Conservation (phyloP, 2,113 vertebrate species). For the Pangasianodon hypophthalmus region DNA sequence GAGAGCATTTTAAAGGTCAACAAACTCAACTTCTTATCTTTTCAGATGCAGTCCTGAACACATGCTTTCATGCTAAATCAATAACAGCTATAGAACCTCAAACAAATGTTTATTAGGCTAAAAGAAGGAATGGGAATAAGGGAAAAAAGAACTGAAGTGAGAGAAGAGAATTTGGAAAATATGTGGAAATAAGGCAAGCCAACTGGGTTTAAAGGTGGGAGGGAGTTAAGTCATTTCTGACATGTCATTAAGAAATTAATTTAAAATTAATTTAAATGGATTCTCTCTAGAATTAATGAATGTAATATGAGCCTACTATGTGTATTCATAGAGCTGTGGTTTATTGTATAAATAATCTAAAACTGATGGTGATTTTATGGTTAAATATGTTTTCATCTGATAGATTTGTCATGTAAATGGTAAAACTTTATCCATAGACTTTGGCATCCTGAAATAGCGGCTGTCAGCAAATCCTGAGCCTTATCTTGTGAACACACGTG, state of each 20-base stretch:
- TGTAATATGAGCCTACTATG: neutral
- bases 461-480: neutral
- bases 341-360: constrained; percentile 15
- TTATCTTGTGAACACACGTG: constrained; percentile 36
- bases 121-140: neutral
- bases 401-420: constrained; percentile 23
- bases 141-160: neutral
- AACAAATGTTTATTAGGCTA: constrained; percentile 1
- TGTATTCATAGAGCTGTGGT: neutral
- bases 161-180: constrained; percentile 23
- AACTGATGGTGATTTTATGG: constrained; percentile 24
- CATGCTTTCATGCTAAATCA: neutral
- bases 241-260: neutral
- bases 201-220: neutral
- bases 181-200: neutral
- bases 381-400: constrained; percentile 25
- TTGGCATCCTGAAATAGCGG: neutral
- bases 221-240: neutral
- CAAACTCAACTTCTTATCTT: neutral
- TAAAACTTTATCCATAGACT: neutral
- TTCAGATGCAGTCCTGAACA: neutral
- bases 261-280: constrained; percentile 10
- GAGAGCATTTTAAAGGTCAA: neutral
- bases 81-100: neutral
- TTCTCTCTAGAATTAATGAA: constrained; percentile 2